Evolutionary conservation across 2,113 vertebrate genomes (phyloP), one percentile per base, ranked within the genome.

Genomic region (Oostethus manadensis): DNA sequence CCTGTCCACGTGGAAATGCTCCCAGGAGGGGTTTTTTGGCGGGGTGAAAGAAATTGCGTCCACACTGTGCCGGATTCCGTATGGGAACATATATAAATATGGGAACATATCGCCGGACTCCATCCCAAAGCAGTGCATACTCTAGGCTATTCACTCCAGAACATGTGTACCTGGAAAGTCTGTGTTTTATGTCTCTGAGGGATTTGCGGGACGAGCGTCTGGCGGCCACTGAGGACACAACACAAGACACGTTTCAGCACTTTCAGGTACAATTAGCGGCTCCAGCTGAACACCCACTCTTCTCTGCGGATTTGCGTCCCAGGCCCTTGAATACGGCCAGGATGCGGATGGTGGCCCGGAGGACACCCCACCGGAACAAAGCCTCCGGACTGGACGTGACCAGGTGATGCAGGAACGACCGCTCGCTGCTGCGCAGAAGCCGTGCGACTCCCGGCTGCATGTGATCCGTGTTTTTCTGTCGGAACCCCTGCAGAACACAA

Each of bases 311-410:
- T 7, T 79, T 83, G 0, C 83, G 87, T 0, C 90, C 92, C 0
- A 91, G 83, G 38, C 86, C 83, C 1, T 91, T 93, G 45, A 98
- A 91, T 15, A 93, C 88, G 0, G 94, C 84, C 78, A 94, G 74
- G 47, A 93, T 93, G 1, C 77, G 89, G 53, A 98, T 50, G 11
- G 90, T 90, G 0, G 97, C 94, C 1, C 96, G 88, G 13, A 98
- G 91, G 59, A 96, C 88, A 0, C 94, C 93, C 97, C 97, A 99
- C 58, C 97, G 92, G 88, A 99, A 99, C 60, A 93, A 86, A 0
- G 97, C 94, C 8, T 93, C 91, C 0, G 93, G 96, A 50, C 94
- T 92, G 81, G 93, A 91, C 1, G 94, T 89, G 0, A 97, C 92
- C 66, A 99, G 89, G 79, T 93, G 88, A 18, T 95, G 92, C 56